Base-by-base conservation (phyloP, 2,797 vertebrate genomes). In the Pogoniulus pusillus region DNA sequence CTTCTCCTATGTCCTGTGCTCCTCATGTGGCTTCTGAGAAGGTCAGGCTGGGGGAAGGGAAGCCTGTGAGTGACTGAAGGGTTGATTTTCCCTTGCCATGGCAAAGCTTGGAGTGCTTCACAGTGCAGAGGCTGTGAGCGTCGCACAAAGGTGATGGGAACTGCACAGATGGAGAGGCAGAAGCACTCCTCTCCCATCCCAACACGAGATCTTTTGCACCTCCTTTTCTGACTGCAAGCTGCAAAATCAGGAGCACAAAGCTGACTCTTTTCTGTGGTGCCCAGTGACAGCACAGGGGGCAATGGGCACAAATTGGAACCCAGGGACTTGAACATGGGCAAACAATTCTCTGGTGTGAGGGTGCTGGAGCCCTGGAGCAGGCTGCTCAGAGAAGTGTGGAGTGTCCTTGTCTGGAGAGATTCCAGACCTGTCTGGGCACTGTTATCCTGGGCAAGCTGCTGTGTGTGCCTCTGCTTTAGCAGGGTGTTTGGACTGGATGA, bases 1-100 rank as follows among this genome's bases (percentile, higher is more conserved):
- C 87, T 80, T 84, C 68, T 16, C 73, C 16, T 6, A 8, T 80
- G 91, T 85, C 87, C 74, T 87, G 71, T 53, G 78, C 20, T 90
- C 57, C 83, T 95, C 93, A 85, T 91, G 93, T 94, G 94, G 78
- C 85, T 95, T 53, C 74, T 69, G 80, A 95, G 91, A 94, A 82
- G 90, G 85, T 84, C 92, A 92, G 78, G 17, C 24, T 62, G 81
- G 93, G 88, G 82, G 85, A 89, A 86, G 89, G 87, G 87, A 82
- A 76, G 81, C 85, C 75, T n/a, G 81, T 84, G 85, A 83, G 76
- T 88, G 79, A 86, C 9, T 82, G 69, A 41, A 30, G 82, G 41
- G 80, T 77, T 93, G 84, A 58, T 29, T 84, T 71, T 82, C 64
- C 29, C 49, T 83, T 75, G 55, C 6, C 70, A 22, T 58, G 73